phyloP scores from a whole-genome alignment of 2,113 vertebrate genomes.

The Osmerus eperlanus region DNA sequence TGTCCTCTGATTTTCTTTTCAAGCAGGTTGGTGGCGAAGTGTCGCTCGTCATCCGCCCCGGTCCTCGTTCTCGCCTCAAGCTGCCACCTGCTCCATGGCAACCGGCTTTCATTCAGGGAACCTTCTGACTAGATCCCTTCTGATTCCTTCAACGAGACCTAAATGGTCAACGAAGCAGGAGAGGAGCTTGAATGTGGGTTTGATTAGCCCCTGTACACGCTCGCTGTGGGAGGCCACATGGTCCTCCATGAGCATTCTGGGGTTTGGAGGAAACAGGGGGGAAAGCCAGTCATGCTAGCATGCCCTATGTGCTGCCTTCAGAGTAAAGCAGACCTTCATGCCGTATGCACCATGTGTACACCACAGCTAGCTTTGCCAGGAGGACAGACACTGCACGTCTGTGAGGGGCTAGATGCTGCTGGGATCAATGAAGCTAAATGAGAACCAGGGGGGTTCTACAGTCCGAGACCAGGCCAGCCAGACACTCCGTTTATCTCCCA shows the following conservation, averaged over 20 bases:
- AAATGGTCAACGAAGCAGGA: conserved; percentile 50
- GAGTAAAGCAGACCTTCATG: too few relatives aligned
- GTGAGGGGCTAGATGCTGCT: not conserved
- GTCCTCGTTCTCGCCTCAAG: conserved; percentile 26
- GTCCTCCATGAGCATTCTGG: conserved; percentile 9
- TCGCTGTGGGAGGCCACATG: conserved; percentile 16
- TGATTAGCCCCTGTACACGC: conserved; percentile 49
- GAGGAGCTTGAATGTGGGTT: conserved; percentile 40
- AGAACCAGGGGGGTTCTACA: not conserved
- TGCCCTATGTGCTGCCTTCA: too few relatives aligned
- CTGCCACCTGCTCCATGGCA: conserved; percentile 53
- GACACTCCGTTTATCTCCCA: conserved; percentile 22
- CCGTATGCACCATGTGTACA: too few relatives aligned
- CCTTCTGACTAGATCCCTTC: conserved; percentile 22
- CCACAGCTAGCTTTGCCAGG: too few relatives aligned
- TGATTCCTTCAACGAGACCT: conserved; percentile 11
- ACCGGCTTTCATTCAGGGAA: conserved; percentile 19
- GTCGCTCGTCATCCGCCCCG: conserved; percentile 21
- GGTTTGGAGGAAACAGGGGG: conserved; percentile 4
- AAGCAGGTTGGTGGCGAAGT: conserved; percentile 23
- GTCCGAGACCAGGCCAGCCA: not conserved
- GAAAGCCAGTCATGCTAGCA: not conserved
- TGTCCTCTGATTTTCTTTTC: conserved; percentile 31
- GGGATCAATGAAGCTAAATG: not conserved
- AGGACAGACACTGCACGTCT: too few relatives aligned